Evolutionary conservation across 1,140 invertebrate species (phyloP).

Genomic region (Drusus annulatus): DNA sequence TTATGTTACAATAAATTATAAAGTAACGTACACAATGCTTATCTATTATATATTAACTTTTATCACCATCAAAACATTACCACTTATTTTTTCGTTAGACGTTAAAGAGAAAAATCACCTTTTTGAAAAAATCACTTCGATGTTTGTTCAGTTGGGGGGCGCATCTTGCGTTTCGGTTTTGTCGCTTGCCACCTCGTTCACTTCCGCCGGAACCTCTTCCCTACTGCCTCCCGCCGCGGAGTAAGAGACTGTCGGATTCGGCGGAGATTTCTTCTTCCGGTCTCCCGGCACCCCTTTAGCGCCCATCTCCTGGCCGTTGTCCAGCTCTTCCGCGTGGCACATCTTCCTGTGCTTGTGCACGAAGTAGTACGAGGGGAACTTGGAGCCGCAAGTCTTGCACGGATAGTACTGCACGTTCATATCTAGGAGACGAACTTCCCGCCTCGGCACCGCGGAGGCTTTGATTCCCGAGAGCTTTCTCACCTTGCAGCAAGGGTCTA

Average conservation of each 20-base stretch:
- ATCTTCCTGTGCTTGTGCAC: slow-evolving; percentile 92
- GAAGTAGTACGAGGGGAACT: slow-evolving; percentile 94
- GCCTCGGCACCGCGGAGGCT: slow-evolving; percentile 56
- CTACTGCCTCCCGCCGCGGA: neutral
- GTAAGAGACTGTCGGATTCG: no score
- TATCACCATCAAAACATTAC: no score
- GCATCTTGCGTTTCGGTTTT: slow-evolving; percentile 6
- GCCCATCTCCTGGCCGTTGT: slow-evolving; percentile 40
- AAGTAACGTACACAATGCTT: no score
- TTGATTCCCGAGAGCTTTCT: slow-evolving; percentile 29
- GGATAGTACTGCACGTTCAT: slow-evolving; percentile 93
- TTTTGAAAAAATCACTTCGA: no score
- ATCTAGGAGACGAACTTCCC: slow-evolving; percentile 78
- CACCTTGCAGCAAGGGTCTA: slow-evolving; percentile 15
- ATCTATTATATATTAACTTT: no score
- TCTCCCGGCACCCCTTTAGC: neutral
- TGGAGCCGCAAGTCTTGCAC: slow-evolving; percentile 92
- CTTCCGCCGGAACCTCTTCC: neutral
- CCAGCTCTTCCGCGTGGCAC: slow-evolving; percentile 81
- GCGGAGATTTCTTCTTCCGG: neutral
- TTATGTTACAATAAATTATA: no score
- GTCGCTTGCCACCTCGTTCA: slow-evolving; percentile 5
- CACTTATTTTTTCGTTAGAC: no score
- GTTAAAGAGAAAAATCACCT: no score
- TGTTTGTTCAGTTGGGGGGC: neutral